Conservation (phyloP, 2,888 invertebrate genomes). For the Drosophila nr. perissopoda region DNA sequence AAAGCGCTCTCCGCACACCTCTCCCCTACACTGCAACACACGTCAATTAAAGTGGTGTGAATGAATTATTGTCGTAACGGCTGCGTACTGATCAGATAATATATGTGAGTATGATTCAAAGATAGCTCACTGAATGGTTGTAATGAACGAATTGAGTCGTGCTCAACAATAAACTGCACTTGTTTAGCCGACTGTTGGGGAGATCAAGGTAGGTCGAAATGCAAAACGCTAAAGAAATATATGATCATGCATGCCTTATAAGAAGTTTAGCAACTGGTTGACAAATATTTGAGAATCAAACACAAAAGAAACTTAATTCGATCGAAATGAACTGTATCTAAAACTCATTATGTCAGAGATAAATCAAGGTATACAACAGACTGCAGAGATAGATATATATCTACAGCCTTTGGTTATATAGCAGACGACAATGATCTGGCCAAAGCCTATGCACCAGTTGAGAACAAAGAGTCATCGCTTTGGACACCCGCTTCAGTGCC, state of each 20-base stretch:
- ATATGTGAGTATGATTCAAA: slow-evolving; percentile 54
- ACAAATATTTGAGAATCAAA: not conserved
- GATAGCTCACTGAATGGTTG: slow-evolving; percentile 60
- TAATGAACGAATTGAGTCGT: slow-evolving; percentile 52
- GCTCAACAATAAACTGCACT: slow-evolving; percentile 36
- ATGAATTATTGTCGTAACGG: slow-evolving; percentile 49
- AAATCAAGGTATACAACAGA: not conserved
- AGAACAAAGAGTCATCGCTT: slow-evolving; percentile 2
- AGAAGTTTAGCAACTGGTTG: not conserved
- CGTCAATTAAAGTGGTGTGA: slow-evolving; percentile 27
- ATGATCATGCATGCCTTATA: not conserved
- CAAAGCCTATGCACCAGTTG: not conserved
- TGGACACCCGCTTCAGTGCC: slow-evolving; percentile 3
- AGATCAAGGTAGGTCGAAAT: slow-evolving; percentile 19
- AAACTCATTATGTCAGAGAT: not conserved
- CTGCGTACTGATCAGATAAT: slow-evolving; percentile 54
- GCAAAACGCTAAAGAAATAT: not conserved
- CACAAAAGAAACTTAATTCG: not conserved
- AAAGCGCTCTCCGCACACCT: not conserved
- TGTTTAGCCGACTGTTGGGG: slow-evolving; percentile 9
- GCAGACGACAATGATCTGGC: not conserved
- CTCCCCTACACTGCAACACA: not conserved
- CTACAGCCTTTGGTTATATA: not conserved
- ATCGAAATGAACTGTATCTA: not conserved
- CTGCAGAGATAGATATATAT: not conserved